Percentiles rank a stretch among this genome's conserved stretches.
Conservation (phyloP, 2,797 vertebrate genomes). For the Brotula barbata region DNA sequence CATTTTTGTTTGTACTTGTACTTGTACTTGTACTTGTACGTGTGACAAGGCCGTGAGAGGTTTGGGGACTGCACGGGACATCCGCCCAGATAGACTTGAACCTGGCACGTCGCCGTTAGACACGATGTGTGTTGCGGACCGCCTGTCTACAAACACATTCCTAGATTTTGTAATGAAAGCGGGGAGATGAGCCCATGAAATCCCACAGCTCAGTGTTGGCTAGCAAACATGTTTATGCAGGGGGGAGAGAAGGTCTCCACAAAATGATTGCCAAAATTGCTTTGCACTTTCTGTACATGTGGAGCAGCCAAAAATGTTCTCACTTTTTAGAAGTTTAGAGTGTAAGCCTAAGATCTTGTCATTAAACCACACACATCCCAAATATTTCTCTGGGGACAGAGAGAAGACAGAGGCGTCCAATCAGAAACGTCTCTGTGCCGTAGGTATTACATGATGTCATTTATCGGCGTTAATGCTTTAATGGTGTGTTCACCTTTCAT, state of each 20-base stretch:
- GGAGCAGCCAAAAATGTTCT: slow-evolving; percentile 1
- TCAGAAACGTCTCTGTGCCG: not conserved
- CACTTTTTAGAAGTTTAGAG: slow-evolving; percentile 6
- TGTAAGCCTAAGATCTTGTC: slow-evolving; percentile 22
- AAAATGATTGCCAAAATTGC: slow-evolving; percentile 22
- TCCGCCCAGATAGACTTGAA: too few species aligned
- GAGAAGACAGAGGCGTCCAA: slow-evolving; percentile 8
- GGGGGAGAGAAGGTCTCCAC: slow-evolving; percentile 20
- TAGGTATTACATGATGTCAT: not conserved
- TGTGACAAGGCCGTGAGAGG: slow-evolving; percentile 4
- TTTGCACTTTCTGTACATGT: slow-evolving; percentile 14
- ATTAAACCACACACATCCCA: slow-evolving; percentile 5
- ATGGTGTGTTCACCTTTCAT: slow-evolving; percentile 18
- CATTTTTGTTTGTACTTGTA: not conserved
- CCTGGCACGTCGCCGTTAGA: not conserved
- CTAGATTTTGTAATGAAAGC: slow-evolving; percentile 45
- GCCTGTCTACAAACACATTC: slow-evolving; percentile 3
- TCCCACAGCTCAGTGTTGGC: slow-evolving; percentile 25
- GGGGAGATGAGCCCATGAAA: slow-evolving; percentile 32
- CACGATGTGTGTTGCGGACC: not conserved
- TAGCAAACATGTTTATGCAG: slow-evolving; percentile 33
- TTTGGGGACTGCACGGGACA: not conserved
- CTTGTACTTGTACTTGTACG: too few species aligned
- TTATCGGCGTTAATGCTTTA: slow-evolving; percentile 19
- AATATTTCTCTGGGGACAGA: slow-evolving; percentile 1